Evolutionary conservation across 2,888 invertebrate genomes (phyloP), one percentile per base, ranked within the genome.

Genomic region (Emmelina monodactyla): DNA sequence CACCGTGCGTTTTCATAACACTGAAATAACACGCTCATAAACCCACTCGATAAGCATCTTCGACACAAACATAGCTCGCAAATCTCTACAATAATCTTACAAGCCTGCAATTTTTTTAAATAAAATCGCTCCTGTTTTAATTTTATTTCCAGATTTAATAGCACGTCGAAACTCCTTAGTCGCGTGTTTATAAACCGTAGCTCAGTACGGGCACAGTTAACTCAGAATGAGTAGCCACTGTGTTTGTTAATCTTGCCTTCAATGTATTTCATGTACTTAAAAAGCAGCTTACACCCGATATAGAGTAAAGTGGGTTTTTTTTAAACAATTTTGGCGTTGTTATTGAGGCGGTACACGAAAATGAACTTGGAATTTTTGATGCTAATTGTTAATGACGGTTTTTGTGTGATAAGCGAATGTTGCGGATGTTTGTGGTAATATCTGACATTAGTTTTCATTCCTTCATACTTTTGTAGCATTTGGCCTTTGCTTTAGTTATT

Each of bases 181-280:
- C 58, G 72, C 72, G 72, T 73, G 73, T 59, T 64, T 53, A 43
- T 45, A 42, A 44, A 51, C 65, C 58, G 64, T 72, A 56, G 56
- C 49, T 70, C 65, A 70, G n/a, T n/a, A n/a, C n/a, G n/a, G n/a
- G n/a, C n/a, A n/a, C n/a, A n/a, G 47, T 42, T 42, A 45, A 47
- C 53, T 60, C 51, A 62, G 62, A 66, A 67, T 62, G 63, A 69
- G 68, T 69, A 60, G 62, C 67, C 62, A 56, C 62, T 51, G 58
- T 62, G 59, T 73, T 73, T 70, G 72, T 67, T 72, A 69, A 69
- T 71, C 68, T 69, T 62, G 55, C 60, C 62, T 67, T 64, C 63
- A 66, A 67, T 68, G 66, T 69, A 7, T 25, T 25, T 11, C 25
- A 25, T n/a, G 25, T 25, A 25, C 25, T 25, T 25, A 9, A 25